Base-by-base conservation (phyloP, 2,888 invertebrate species). In the Steromphala cineraria region DNA sequence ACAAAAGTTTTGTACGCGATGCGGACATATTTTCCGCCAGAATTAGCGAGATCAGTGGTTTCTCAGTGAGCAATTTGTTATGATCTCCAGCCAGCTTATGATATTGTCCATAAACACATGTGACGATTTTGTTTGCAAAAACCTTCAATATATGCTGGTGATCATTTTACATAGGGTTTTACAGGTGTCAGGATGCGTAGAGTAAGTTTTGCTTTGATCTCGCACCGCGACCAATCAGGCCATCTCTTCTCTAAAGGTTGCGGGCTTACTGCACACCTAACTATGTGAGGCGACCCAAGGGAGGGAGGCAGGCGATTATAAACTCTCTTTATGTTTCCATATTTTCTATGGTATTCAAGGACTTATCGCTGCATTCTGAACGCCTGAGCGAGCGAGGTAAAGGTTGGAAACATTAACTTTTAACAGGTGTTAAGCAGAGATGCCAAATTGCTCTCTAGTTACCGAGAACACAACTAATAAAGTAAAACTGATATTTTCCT, bases 301-400 rank as follows among this genome's bases (percentile, higher is more conserved):
- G 71, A 71, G n/a, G 28, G 19, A 36, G 40, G 0, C 15, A 17
- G 36, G 36, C 40, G 71, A 71, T 36, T 36, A 71, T 71, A 71
- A 71, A 71, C 40, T 36, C 31, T 71, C 40, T 71, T 71, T 71
- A 71, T 71, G 71, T 71, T 71, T 71, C 71, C 71, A 40, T 71
- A 71, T 71, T 71, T 71, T 71, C 71, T 36, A 71, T 71, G 71
- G 71, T 71, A 40, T 71, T 36, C 40, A 71, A 17, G n/a, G 71
- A 71, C 28, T 71, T 71, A 71, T 71, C 71, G 17, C 40, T 36
- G 71, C 36, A 40, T 40, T 36, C 36, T 71, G 31, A 36, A 28
- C 71, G 71, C 71, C 24, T 36, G 40, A 36, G 31, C 24, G 71
- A 40, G 19, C 36, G 19, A 3, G 31, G 19, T 17, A 40, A 19